These are phyloP conservation scores for Apostichopus leukothele DNA, from an alignment of 53 echinoderm and acorn worm genomes.

Conservation along the genomic window DNA sequence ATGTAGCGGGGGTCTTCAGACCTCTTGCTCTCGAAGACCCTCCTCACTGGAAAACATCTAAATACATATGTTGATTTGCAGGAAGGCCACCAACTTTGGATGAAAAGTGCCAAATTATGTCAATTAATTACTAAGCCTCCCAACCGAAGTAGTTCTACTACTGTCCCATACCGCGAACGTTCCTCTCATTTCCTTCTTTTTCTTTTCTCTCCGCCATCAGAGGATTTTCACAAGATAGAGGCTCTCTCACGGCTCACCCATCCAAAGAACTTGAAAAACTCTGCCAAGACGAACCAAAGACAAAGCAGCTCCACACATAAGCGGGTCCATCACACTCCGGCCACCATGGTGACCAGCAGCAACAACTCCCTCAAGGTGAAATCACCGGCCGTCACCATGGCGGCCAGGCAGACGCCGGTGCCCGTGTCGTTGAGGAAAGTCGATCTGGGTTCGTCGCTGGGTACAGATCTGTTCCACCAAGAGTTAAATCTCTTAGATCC, in stretches of 20 bases:
- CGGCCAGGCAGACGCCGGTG: not conserved
- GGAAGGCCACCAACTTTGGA: no score
- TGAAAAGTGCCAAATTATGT: no score
- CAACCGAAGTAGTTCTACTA: no score
- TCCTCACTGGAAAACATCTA: no score
- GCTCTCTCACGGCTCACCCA: constrained; percentile 63
- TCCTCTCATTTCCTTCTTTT: no score
- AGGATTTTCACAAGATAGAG: constrained; percentile 67
- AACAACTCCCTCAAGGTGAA: constrained; percentile 21
- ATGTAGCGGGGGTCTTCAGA: no score
- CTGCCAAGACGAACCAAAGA: constrained; percentile 5
- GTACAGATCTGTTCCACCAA: constrained; percentile 26
- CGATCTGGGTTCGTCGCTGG: not conserved
- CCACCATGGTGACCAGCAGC: not conserved
- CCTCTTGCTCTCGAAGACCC: no score
- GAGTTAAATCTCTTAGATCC: constrained; percentile 12
- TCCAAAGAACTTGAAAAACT: constrained; percentile 36
- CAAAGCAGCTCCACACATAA: constrained; percentile 19
- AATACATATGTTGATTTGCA: no score
- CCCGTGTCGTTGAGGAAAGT: constrained; percentile 12
- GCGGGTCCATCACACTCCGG: not conserved
- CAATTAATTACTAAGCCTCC: no score
- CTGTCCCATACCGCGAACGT: no score
- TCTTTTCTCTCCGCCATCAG: constrained; percentile 3
- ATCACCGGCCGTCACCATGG: not conserved